Base-by-base conservation (phyloP, 2,797 vertebrate genomes). In the Rallus crepitans region DNA sequence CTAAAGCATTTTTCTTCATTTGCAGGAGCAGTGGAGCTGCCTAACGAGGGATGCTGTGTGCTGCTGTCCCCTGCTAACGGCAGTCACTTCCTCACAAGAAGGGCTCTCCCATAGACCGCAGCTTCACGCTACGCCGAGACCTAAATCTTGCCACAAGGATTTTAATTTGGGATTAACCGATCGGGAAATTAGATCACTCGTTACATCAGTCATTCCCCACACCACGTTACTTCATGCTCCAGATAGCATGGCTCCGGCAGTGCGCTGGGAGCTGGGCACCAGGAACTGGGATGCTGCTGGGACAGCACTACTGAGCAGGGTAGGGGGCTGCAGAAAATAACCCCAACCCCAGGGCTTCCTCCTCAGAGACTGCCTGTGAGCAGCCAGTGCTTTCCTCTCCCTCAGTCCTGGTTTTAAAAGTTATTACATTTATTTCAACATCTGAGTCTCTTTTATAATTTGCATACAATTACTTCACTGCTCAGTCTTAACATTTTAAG, bases 111-210 rank as follows among this genome's bases (percentile, higher is more conserved):
- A 35, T n/a, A 31, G 72, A 20, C 60, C 15, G 3, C 30, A 8
- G 21, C 84, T 82, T 52, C 78, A 3, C 8, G 2, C 52, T 4
- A 7, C 4, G 9, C 68, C 24, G 24, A 69, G 69, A 30, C 33
- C 71, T 27, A 10, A 65, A 52, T 25, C 82, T 70, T 21, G n/a
- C 70, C 84, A 40, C 33, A 1, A 65, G 91, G 95, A 20, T 23
- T 92, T 95, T 94, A 87, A 94, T 91, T 92, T 42, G 77, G 82
- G 94, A 72, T 94, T 95, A 97, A 95, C 76, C 11, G 50, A 50
- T 91, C 7, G 24, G 93, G 92, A 97, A 96, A 96, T 94, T 45
- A 37, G 89, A 91, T 96, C 84, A 68, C 40, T 53, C 1, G 0
- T 87, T 5, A 2, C 84, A 91, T 91, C 92, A 72, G 12, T 94